Evolutionary conservation across 2,113 vertebrate genomes (phyloP), one percentile per base, ranked within the genome.

Genomic region (Nesoenas mayeri): DNA sequence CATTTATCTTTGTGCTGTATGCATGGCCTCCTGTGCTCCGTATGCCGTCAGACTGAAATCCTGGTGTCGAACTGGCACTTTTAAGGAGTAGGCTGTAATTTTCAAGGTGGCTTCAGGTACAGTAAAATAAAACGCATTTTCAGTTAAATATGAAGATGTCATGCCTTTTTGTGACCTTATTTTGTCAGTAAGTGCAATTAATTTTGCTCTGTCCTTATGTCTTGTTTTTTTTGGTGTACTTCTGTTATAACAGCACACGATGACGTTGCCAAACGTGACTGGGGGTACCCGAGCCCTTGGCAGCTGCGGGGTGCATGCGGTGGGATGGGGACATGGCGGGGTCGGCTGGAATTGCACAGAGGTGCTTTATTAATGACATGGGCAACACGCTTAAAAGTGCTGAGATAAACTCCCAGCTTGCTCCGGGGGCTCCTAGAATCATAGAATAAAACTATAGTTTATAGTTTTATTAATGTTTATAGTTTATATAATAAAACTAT

Each of bases 1-100:
- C 85, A 93, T 96, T 96, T 96, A 56, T 94, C 95, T 93, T 95
- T 69, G 20, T 54, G 53, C 77, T 87, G 65, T 54, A 26, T 77
- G 92, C n/a, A 0, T 84, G 85, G 83, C 93, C 90, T 95, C 2
- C 0, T 79, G 85, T 65, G 73, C 88, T 88, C 85, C 0, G 0
- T 83, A 13, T 5, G 5, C 72, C 8, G 1, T 56, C 83, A 67
- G 69, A 44, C 38, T 74, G 74, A 78, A 92, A 88, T 90, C 62
- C 28, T 79, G 50, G 70, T 64, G 69, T 84, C 0, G 0, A 50
- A 71, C 44, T 90, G 85, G 82, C 57, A 29, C 72, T 32, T 3
- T 26, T 82, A 85, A 85, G 79, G 67, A 83, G 34, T 7, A 18
- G 67, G 60, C 79, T 93, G 57, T 93, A 69, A 65, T 92, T 92